Evolutionary conservation across 2,797 vertebrate species (phyloP).

Genomic region (Sebastes iracundus): DNA sequence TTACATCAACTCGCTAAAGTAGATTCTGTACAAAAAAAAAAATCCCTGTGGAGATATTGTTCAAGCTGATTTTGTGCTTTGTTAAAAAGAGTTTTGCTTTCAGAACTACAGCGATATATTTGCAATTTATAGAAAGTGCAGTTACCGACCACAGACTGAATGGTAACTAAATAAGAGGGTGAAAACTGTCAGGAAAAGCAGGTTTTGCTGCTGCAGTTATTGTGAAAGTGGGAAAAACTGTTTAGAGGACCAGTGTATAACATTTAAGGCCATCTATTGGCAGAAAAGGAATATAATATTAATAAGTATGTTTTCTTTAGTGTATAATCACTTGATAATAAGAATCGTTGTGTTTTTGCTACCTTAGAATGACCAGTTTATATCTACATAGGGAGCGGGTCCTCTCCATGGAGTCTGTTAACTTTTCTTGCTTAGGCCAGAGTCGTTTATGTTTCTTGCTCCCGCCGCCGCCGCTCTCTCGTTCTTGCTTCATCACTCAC

Average conservation of each 20-base stretch:
- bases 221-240: background rate
- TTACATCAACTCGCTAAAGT: slow-evolving; percentile 56
- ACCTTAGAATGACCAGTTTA: too few relatives aligned
- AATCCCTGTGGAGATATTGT: slow-evolving; percentile 15
- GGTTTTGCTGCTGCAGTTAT: background rate
- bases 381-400: too few relatives aligned
- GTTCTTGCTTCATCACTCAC: too few relatives aligned
- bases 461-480: too few relatives aligned
- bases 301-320: too few relatives aligned
- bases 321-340: too few relatives aligned
- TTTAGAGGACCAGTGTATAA: background rate
- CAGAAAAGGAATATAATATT: too few relatives aligned
- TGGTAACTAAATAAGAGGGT: background rate
- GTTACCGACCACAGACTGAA: background rate
- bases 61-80: slow-evolving; percentile 25
- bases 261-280: too few relatives aligned
- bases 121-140: background rate
- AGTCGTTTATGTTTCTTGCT: accelerated
- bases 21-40: slow-evolving; percentile 31
- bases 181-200: background rate
- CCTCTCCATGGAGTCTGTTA: too few relatives aligned
- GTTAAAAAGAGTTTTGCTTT: slow-evolving; percentile 15
- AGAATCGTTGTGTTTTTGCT: too few relatives aligned
- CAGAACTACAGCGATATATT: slow-evolving; percentile 6
- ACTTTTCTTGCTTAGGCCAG: too few relatives aligned